Evolutionary conservation across 2,888 invertebrate species (phyloP), one percentile per base, ranked within the genome.

Genomic region (Diloba caeruleocephala): DNA sequence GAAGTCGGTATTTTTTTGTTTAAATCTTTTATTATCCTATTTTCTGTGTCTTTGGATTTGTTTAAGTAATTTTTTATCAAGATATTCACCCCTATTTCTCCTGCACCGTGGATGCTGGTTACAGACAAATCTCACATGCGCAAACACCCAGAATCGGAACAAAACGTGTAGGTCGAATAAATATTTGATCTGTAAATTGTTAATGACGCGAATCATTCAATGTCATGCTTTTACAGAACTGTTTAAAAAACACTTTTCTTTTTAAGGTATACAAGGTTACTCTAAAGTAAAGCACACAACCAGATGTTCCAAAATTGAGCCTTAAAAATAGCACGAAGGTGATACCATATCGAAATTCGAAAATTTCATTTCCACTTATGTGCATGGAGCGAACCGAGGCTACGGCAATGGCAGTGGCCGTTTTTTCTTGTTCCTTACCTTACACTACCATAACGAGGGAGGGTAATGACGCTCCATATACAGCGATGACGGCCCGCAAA

Each of bases 381-480:
- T 68, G 55, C 63, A 71, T 72, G 63, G 67, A 61, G 59, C 32
- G 28, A 26, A 50, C 49, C 75, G 78, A 88, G 89, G 88, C 46
- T 81, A 63, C 52, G 82, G 70, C 85, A 89, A 76, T 90, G 89
- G 70, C 84, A 85, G 58, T 87, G 86, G 80, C 72, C 66, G 79
- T 89, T 87, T 82, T 82, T 82, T 84, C 77, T 66, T 61, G 62
- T 73, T 73, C 78, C 78, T 85, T 80, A 84, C 90, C 89, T 90
- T 87, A 84, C 70, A 67, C 28, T 70, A 62, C 90, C 89, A 75
- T 90, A 89, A 75, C 58, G 25, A 81, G 85, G 78, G 79, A 82
- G 84, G 84, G 86, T 84, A 86, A 84, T 71, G 66, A 71, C 77
- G 61, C 52, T 21, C 85, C 85, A 77, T 87, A 82, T 81, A 86